Conservation (phyloP, 2,888 invertebrate species). For the Vesta saturnalis region DNA sequence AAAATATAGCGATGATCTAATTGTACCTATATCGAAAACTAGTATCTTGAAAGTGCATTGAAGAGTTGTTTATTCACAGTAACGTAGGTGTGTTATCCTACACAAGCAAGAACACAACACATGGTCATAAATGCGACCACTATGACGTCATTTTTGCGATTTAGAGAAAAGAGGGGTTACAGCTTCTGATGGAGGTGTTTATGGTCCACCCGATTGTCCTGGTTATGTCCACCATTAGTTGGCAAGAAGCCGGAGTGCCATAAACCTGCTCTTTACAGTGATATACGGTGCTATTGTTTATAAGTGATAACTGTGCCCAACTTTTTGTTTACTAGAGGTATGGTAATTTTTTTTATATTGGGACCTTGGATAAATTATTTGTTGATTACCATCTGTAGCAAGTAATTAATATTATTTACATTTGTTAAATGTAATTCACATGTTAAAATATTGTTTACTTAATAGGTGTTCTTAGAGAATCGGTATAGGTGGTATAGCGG, state of each 20-base stretch:
- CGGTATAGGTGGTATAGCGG: no score
- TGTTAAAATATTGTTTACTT: no score
- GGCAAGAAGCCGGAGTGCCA: constrained; percentile 36
- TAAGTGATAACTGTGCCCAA: constrained; percentile 24
- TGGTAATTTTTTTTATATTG: neutral
- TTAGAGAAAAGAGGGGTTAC: constrained; percentile 21
- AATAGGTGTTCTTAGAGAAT: no score
- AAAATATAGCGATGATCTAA: constrained; percentile 5
- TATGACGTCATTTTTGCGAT: constrained; percentile 28
- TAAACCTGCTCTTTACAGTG: constrained; percentile 30
- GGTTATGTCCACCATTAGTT: constrained; percentile 35
- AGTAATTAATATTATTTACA: neutral
- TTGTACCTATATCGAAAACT: neutral
- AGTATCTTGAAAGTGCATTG: constrained; percentile 9
- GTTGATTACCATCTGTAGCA: no score
- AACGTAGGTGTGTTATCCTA: constrained; percentile 26
- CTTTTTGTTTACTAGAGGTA: constrained; percentile 1
- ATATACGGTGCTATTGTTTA: constrained; percentile 26
- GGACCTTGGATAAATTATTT: neutral
- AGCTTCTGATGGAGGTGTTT: constrained; percentile 30
- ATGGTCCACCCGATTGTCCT: constrained; percentile 34
- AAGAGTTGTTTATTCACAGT: neutral
- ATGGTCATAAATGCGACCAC: constrained; percentile 27
- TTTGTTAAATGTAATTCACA: no score
- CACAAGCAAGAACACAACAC: constrained; percentile 12